Evolutionary conservation across 2,113 vertebrate species (phyloP).

Genomic region (Embiotoca jacksoni): DNA sequence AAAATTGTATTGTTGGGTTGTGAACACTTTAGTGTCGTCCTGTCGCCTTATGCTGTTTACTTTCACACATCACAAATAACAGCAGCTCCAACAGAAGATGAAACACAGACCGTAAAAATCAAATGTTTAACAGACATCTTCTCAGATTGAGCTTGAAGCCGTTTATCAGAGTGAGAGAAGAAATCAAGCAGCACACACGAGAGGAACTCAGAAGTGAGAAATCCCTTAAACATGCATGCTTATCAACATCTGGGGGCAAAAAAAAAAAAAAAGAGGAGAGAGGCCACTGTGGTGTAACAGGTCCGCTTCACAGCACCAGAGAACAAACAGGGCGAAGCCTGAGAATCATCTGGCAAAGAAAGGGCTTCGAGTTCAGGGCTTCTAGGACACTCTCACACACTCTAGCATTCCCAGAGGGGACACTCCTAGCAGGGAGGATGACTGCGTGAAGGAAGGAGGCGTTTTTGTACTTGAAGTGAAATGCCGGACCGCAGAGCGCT

Average conservation of each 20-base stretch:
- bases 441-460: constrained; percentile 70
- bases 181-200: constrained; percentile 49
- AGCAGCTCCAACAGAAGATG: not conserved
- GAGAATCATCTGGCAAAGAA: constrained; percentile 63
- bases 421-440: constrained; percentile 67
- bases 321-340: constrained; percentile 35
- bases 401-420: constrained; percentile 75
- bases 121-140: not conserved
- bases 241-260: constrained; percentile 32
- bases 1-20: not conserved
- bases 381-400: constrained; percentile 54
- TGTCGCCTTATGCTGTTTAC: not conserved
- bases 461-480: constrained; percentile 81
- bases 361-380: constrained; percentile 37
- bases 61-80: not conserved
- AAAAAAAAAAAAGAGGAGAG: constrained; percentile 13
- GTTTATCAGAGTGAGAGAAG: constrained; percentile 12
- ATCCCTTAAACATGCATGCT: constrained; percentile 38
- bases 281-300: constrained; percentile 19
- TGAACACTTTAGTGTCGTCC: not conserved
- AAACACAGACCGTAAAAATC: constrained; percentile 7
- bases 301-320: constrained; percentile 47
- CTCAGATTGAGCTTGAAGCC: constrained; percentile 23
- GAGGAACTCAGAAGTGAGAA: constrained; percentile 21
- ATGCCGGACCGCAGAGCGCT: constrained; percentile 75